Evolutionary conservation across 2,113 vertebrate genomes (phyloP), one percentile per base, ranked within the genome.

Genomic region (Hypocryptadius cinnamomeus): DNA sequence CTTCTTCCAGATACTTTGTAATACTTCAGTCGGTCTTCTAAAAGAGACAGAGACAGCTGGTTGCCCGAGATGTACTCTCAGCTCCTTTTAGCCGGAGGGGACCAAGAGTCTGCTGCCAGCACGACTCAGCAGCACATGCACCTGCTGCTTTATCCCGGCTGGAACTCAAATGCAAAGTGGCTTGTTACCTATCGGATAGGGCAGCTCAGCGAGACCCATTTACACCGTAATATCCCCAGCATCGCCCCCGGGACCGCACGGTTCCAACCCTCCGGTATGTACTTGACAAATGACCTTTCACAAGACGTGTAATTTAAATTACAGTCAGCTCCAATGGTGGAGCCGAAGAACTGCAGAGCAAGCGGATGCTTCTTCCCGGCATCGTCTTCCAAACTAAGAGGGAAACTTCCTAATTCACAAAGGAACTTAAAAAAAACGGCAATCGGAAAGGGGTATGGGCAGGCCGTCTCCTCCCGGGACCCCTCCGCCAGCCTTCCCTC

Each of bases 91-190:
- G 40, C 37, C 21, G 0, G 20, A 61, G 86, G 30, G 68, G 18
- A 59, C 5, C 6, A 19, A 44, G 25, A 39, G 17, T 17, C 12
- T 3, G 15, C 28, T 37, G 45, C 37, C 69, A n/a, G 5, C 40
- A 3, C 2, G 23, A 16, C 84, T 9, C 87, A 19, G 8, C 56
- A 45, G 37, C 76, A 25, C 45, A 1, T 5, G 70, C 90, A 91
- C 90, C 80, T 93, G 93, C 81, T 7, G 11, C 22, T 76, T 42
- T 50, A 30, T 27, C 15, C 27, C 6, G 1, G 1, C 25, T 12
- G 8, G 10, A 10, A 22, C 24, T 3, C 3, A 25, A 33, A 13
- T 0, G 7, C 56, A 0, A 11, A 30, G 10, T 0, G 17, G 14
- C 45, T 6, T 14, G 4, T 13, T 30, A 50, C 73, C 56, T 13